phyloP scores from a whole-genome alignment of 2,797 vertebrate genomes.

The Schizothorax lantsangensis region DNA sequence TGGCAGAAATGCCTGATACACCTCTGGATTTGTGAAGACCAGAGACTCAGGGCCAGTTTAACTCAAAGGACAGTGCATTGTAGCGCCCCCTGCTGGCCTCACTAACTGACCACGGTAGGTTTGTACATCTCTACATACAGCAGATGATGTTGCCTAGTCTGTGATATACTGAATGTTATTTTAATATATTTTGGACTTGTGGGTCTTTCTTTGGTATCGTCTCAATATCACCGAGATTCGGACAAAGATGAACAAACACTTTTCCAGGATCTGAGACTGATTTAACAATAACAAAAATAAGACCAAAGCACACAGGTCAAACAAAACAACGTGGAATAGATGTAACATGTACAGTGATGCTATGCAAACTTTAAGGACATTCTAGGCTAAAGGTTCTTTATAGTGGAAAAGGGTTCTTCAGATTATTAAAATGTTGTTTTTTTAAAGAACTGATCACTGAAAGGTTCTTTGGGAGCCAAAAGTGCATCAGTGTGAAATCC shows the following conservation, averaged over 20 bases:
- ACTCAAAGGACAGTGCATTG: neutral
- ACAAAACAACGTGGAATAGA: neutral
- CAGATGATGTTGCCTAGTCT: neutral
- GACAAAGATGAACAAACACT: neutral
- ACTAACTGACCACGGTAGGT: neutral
- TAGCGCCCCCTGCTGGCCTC: neutral
- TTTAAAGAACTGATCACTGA: too few species aligned
- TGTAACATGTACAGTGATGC: neutral
- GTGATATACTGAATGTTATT: neutral
- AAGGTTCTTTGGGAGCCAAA: too few species aligned
- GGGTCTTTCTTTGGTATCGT: too few species aligned
- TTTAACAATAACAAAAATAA: neutral
- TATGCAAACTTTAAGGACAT: too few species aligned
- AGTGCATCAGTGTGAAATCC: too few species aligned
- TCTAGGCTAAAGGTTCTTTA: too few species aligned
- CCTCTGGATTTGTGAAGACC: neutral
- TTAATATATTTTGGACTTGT: too few species aligned
- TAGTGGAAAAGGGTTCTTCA: too few species aligned
- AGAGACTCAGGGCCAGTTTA: neutral
- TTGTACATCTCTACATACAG: neutral
- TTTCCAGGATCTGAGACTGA: too few species aligned
- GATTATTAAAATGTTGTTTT: too few species aligned
- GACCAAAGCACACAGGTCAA: neutral
- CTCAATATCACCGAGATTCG: neutral
- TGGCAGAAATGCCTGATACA: neutral